Evolutionary conservation across 2,888 invertebrate species (phyloP).

Genomic region (Epistrophe eligans): DNA sequence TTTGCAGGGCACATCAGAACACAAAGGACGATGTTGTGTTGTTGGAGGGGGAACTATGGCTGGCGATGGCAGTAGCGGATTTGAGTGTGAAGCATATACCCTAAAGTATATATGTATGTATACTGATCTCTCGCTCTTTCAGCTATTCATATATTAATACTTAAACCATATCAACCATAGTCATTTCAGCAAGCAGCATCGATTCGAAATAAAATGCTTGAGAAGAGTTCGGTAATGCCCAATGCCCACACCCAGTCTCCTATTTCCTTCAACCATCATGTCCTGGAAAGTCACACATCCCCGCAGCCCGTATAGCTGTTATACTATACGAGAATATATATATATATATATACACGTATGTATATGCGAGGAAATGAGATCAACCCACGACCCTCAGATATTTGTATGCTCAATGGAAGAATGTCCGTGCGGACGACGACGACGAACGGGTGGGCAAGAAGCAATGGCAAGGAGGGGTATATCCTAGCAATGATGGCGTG

Average conservation of each 20-base stretch:
- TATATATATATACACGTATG: neutral
- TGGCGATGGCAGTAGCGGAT: constrained; percentile 35
- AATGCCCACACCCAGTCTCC: constrained; percentile 31
- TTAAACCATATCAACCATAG: constrained; percentile 74
- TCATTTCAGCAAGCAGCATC: constrained; percentile 73
- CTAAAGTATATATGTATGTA: constrained; percentile 8
- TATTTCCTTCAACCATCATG: constrained; percentile 56
- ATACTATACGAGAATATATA: neutral
- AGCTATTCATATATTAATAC: constrained; percentile 73
- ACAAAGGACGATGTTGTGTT: constrained; percentile 43
- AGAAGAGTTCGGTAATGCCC: constrained; percentile 49
- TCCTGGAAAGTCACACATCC: constrained; percentile 66
- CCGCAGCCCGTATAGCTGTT: constrained; percentile 19
- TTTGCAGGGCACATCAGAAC: constrained; percentile 50
- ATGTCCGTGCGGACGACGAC: neutral
- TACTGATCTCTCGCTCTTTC: constrained; percentile 65
- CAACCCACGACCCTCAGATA: constrained; percentile 67
- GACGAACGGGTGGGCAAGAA: neutral
- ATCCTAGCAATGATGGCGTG: constrained; percentile 11
- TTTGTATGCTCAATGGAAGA: constrained; percentile 38
- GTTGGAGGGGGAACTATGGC: neutral
- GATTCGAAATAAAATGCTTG: constrained; percentile 74
- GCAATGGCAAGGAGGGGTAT: neutral
- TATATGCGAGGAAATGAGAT: constrained; percentile 65
- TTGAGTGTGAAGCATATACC: constrained; percentile 56